These are phyloP conservation scores for Synodontis membranacea DNA, from an alignment of 2,113 vertebrate species.

Conservation along the genomic window DNA sequence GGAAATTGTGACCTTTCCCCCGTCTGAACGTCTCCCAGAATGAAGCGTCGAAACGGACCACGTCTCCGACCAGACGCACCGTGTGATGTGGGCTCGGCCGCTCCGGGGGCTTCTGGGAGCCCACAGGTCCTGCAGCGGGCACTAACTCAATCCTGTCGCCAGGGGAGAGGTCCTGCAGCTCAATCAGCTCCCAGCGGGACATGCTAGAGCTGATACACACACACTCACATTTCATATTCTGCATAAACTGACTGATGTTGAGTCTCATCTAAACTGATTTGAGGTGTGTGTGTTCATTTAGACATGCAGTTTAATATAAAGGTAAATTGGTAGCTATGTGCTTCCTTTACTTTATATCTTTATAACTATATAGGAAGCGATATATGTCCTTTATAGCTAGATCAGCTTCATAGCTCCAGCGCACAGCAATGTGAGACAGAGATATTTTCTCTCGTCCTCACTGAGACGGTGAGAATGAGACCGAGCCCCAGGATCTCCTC, in stretches of 20 bases:
- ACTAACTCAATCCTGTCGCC: slow-evolving; percentile 72
- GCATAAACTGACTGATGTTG: neutral
- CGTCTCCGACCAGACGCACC: slow-evolving; percentile 68
- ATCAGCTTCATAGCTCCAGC: neutral
- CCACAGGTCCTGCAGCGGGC: slow-evolving; percentile 36
- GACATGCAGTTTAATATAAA: neutral
- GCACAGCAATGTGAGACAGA: neutral
- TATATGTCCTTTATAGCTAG: neutral
- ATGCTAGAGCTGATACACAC: slow-evolving; percentile 56
- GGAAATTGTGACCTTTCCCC: slow-evolving; percentile 83
- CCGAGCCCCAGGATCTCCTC: neutral
- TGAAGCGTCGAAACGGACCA: slow-evolving; percentile 62
- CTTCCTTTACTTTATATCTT: neutral
- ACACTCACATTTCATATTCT: neutral
- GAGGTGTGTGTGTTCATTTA: neutral
- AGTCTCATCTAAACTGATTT: neutral
- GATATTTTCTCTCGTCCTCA: neutral
- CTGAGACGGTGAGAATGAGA: slow-evolving; percentile 21
- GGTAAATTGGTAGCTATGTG: neutral
- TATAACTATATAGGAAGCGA: too few species aligned
- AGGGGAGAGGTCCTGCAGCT: slow-evolving; percentile 74
- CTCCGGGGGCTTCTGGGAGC: slow-evolving; percentile 61
- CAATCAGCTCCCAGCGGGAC: slow-evolving; percentile 78
- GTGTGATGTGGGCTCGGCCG: slow-evolving; percentile 53
- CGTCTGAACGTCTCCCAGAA: slow-evolving; percentile 56